Base-by-base conservation (phyloP, 2,888 invertebrate species). In the Podabrus alpinus region DNA sequence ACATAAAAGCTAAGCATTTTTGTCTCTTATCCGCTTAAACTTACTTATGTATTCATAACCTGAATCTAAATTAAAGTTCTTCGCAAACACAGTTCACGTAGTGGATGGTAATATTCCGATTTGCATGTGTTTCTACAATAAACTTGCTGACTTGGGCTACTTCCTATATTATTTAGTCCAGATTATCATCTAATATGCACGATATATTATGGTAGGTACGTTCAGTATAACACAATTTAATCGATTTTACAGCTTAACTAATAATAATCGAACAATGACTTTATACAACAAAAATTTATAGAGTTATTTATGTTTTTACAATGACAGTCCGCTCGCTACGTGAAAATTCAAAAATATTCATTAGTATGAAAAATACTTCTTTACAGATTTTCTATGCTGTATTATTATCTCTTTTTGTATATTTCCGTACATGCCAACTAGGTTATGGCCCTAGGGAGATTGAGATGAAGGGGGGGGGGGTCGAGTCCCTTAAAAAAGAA, bases 121-220 rank as follows among this genome's bases (percentile, higher is more conserved):
- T 75, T 75, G 75, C 75, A 75, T 75, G 75, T 75, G 69, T 75
- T 72, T 70, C 72, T 66, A 75, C 72, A 75, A 75, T 75, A 75
- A 75, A 72, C 72, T 69, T 59, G 71, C 74, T 71, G 74, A 71
- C 61, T 72, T 68, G 72, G 59, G 72, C 45, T 72, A 69, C 72
- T 72, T 75, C 72, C 68, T 64, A 45, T 75, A 70, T 70, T 60
- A 75, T 75, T 75, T 75, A 72, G 68, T 19, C 69, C 64, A 69
- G 15, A 21, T 64, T 75, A 72, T 70, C 60, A 59, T 45, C 70
- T 70, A 61, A 66, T 70, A 67, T 66, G 72, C 75, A 75, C 75
- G 75, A 75, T 72, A 75, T 61, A 69, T 71, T 62, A 69, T 67
- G 68, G 67, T 66, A 71, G 62, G 45, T 71, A 45, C n/a, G 45